Evolutionary conservation across 1,140 invertebrate species (phyloP), one percentile per base, ranked within the genome.

Genomic region (Pachyrhynchus sulphureomaculatus): DNA sequence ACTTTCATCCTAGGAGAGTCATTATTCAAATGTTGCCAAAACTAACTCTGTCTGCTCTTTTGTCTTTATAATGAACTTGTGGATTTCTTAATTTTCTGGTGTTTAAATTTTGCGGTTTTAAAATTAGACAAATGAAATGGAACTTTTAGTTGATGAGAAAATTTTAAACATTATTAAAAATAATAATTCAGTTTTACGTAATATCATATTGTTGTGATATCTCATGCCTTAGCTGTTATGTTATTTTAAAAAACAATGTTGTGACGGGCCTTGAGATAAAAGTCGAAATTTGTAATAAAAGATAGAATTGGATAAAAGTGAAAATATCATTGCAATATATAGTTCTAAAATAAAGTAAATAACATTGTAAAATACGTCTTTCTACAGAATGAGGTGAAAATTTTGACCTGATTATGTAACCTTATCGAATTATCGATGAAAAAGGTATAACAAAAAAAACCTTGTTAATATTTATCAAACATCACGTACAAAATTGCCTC

Each of bases 21-120:
- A 48, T 58, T 58, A 58, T 58, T 58, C 55, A 58, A 58, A 58
- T 58, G 55, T 58, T 58, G 34, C 55, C 55, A 48, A 58, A 58
- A 58, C 44, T 58, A 45, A 58, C 33, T 58, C 36, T 23, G 29
- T 24, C 21, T 48, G 55, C 55, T 48, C 42, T 58, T 48, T 45
- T 58, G 55, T 58, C 55, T 48, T 58, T 48, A 58, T 58, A 58
- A 58, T 58, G 42, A 58, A 58, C 55, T 58, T 58, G 55, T 32
- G 55, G 55, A 58, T 58, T 48, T 48, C 32, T 36, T 21, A 29
- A 58, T 58, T 58, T 58, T 58, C 42, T 56, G 53, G 13, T 44
- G 39, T 44, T 56, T 56, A 56, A 56, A 33, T 44, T 42, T 9
- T 45, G 26, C 45, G 21, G 36, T 37, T 45, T 29, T 29, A 29